phyloP scores from a whole-genome alignment of 1,140 invertebrate genomes.

The Berghia stephanieae region DNA sequence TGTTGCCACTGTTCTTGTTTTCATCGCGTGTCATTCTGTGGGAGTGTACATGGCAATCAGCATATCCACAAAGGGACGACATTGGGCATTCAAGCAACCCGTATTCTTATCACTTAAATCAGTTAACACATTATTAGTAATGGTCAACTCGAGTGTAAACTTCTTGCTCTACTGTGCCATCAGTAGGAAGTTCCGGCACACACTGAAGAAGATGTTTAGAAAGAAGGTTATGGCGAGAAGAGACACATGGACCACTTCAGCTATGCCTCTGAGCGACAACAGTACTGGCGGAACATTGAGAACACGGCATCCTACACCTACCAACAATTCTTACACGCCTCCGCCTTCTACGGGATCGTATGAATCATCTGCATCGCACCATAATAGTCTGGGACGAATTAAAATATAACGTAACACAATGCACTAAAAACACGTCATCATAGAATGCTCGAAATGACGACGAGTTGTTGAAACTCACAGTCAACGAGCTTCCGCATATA shows the following conservation, averaged over 20 bases:
- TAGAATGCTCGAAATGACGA: too few relatives aligned
- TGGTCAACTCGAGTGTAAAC: constrained; percentile 94
- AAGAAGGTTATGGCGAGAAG: too few relatives aligned
- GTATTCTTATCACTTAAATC: constrained; percentile 34
- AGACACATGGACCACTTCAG: constrained; percentile 37
- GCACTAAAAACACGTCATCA: too few relatives aligned
- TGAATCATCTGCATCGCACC: too few relatives aligned
- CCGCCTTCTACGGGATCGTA: too few relatives aligned
- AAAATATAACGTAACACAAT: too few relatives aligned
- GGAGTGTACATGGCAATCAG: constrained; percentile 43
- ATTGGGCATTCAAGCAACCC: constrained; percentile 33
- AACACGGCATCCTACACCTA: constrained; percentile 4
- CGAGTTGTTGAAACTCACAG: too few relatives aligned
- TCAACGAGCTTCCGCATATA: too few relatives aligned
- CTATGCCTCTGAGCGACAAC: constrained; percentile 40
- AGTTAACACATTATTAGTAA: constrained; percentile 85
- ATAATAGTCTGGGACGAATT: too few relatives aligned
- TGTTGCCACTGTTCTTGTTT: constrained; percentile 89
- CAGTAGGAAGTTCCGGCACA: constrained; percentile 93
- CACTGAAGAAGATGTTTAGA: too few relatives aligned
- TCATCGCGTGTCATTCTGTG: constrained; percentile 80
- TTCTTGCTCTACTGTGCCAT: constrained; percentile 97
- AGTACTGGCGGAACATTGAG: too few relatives aligned
- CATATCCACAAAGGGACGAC: constrained; percentile 40
- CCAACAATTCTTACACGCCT: constrained; percentile 29